These are phyloP conservation scores for Todiramphus saurophagus DNA, from an alignment of 2,113 vertebrate species.

Conservation along the genomic window DNA sequence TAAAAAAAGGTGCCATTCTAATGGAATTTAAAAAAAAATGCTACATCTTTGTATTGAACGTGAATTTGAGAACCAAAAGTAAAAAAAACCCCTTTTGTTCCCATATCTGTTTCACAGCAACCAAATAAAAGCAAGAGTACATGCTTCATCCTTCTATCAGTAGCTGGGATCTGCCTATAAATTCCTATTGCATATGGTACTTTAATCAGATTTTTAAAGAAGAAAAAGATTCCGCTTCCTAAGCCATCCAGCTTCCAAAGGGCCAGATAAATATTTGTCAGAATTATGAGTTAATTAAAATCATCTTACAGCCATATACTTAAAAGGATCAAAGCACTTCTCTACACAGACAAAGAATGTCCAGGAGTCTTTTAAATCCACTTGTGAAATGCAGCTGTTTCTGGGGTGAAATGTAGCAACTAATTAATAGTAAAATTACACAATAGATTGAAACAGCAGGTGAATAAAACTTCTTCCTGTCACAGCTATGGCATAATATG, in stretches of 20 bases:
- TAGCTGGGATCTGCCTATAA: background rate
- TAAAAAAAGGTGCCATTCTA: background rate
- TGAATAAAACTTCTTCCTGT: background rate
- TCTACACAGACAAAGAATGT: background rate
- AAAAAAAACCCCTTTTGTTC: background rate
- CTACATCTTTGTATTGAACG: background rate
- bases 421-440: background rate
- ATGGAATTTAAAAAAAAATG: background rate
- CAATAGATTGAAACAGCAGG: background rate
- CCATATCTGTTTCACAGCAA: background rate
- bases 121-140: background rate
- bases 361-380: background rate
- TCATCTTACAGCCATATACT: background rate
- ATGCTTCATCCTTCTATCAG: background rate
- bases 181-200: background rate
- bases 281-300: conserved; percentile 8
- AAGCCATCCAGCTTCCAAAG: background rate
- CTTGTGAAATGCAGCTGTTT: background rate
- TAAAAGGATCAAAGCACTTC: background rate
- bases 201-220: background rate
- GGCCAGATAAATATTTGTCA: background rate
- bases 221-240: background rate
- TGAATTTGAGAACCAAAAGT: background rate
- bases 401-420: background rate
- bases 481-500: background rate